These are phyloP conservation scores for Acrobeloides nanus DNA, from an alignment of 2,888 invertebrate genomes.

Conservation along the genomic window DNA sequence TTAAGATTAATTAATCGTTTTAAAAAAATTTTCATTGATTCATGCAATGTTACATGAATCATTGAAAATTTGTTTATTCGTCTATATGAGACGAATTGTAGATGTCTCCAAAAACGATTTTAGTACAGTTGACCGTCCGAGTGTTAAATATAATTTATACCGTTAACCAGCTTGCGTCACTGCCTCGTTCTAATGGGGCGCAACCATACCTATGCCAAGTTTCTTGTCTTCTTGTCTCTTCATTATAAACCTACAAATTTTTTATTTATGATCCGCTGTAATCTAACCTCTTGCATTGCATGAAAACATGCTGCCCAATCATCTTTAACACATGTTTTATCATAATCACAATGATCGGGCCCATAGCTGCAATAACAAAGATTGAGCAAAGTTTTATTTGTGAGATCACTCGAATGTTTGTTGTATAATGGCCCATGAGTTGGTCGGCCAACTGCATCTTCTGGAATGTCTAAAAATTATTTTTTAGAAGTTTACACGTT, in stretches of 20 bases:
- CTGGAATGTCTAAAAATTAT: conserved; percentile 5
- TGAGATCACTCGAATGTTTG: conserved; percentile 1
- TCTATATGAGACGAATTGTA: not conserved
- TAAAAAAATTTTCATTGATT: not conserved
- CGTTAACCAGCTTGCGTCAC: conserved; percentile 42
- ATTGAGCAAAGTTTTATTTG: conserved; percentile 19
- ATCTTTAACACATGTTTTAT: conserved; percentile 35
- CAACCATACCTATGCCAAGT: conserved; percentile 43
- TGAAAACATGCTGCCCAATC: conserved; percentile 46
- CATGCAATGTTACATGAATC: no score
- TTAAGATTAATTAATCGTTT: conserved; percentile 1
- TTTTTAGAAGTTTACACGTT: conserved; percentile 5
- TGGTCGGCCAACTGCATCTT: conserved; percentile 4
- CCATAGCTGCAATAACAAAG: conserved; percentile 48
- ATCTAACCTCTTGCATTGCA: conserved; percentile 27
- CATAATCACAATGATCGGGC: conserved; percentile 31
- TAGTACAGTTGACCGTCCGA: no score
- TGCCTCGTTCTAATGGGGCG: conserved; percentile 40
- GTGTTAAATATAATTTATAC: conserved; percentile 21
- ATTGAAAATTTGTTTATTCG: not conserved
- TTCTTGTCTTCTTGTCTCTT: conserved; percentile 26
- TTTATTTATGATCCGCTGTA: no score
- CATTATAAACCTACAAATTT: conserved; percentile 28
- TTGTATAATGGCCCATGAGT: conserved; percentile 3
- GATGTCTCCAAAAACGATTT: conserved; percentile 1